These are phyloP conservation scores for Telmatherina bonti DNA, from an alignment of 2,797 vertebrate genomes.

Conservation along the genomic window DNA sequence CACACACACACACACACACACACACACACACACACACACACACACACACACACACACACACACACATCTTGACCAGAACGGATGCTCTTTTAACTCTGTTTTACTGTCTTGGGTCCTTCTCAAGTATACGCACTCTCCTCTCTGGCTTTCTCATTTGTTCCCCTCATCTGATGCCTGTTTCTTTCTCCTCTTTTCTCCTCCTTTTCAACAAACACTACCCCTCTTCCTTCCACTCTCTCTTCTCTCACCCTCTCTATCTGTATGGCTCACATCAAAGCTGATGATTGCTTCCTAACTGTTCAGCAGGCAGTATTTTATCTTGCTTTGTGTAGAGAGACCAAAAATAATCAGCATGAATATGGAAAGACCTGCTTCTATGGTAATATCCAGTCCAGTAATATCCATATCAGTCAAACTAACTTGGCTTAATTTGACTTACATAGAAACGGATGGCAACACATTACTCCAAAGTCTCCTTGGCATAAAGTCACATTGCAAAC, in stretches of 20 bases:
- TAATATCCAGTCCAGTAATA: slow-evolving; percentile 76
- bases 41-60: slow-evolving; percentile 15
- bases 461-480: slow-evolving; percentile 73
- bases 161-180: slow-evolving; percentile 61
- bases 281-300: slow-evolving; percentile 79
- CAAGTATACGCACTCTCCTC: slow-evolving; percentile 39
- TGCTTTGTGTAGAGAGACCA: slow-evolving; percentile 75
- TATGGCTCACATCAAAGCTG: slow-evolving; percentile 79
- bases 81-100: slow-evolving; percentile 63
- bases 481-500: slow-evolving; percentile 67
- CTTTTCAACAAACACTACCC: slow-evolving; percentile 54
- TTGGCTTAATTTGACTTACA: slow-evolving; percentile 81
- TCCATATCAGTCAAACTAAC: slow-evolving; percentile 81
- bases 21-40: slow-evolving; percentile 52
- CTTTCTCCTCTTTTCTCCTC: slow-evolving; percentile 37
- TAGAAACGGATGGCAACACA: slow-evolving; percentile 71
- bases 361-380: slow-evolving; percentile 73
- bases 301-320: slow-evolving; percentile 76
- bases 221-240: slow-evolving; percentile 58
- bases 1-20: slow-evolving; percentile 48
- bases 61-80: slow-evolving; percentile 73
- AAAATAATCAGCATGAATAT: slow-evolving; percentile 83
- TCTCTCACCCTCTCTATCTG: slow-evolving; percentile 69
- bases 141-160: slow-evolving; percentile 47
- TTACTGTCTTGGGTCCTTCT: slow-evolving; percentile 52